phyloP scores from a whole-genome alignment of 1,140 invertebrate species.

The Chymomyza costata region DNA sequence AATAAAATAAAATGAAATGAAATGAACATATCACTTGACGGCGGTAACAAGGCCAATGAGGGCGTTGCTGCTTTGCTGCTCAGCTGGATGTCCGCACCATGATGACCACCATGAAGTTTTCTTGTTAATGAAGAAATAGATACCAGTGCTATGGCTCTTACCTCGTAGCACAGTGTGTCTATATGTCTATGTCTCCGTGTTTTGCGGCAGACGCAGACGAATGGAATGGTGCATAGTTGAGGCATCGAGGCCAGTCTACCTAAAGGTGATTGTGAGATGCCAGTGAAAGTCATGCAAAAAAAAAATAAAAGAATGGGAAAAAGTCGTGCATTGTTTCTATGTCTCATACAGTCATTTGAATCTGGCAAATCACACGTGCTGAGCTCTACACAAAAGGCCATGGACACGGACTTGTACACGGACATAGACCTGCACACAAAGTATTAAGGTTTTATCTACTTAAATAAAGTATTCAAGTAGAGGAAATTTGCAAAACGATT shows the following conservation, averaged over 20 bases:
- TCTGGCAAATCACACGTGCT: constrained; percentile 41
- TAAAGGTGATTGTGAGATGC: constrained; percentile 27
- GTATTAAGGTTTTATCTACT: too few relatives aligned
- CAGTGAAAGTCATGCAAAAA: constrained; percentile 60
- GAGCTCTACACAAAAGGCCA: constrained; percentile 18
- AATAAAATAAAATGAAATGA: too few relatives aligned
- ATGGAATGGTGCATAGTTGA: too few relatives aligned
- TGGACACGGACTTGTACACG: too few relatives aligned
- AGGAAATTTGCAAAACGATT: too few relatives aligned
- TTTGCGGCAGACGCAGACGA: constrained; percentile 17
- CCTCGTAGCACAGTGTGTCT: too few relatives aligned
- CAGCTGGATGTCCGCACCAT: constrained; percentile 54
- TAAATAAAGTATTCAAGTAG: too few relatives aligned
- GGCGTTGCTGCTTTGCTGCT: constrained; percentile 51
- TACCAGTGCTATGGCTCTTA: constrained; percentile 19
- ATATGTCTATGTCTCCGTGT: too few relatives aligned
- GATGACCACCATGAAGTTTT: constrained; percentile 66
- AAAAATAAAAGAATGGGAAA: too few relatives aligned
- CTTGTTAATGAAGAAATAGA: constrained; percentile 71
- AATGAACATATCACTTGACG: constrained; percentile 56
- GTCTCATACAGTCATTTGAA: constrained; percentile 26
- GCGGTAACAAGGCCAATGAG: constrained; percentile 48
- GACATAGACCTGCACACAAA: too few relatives aligned
- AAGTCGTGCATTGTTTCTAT: constrained; percentile 60
- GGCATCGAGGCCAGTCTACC: constrained; percentile 42